Evolutionary conservation across 2,797 vertebrate genomes (phyloP), one percentile per base, ranked within the genome.

Genomic region (Philypnodon macrostomus): DNA sequence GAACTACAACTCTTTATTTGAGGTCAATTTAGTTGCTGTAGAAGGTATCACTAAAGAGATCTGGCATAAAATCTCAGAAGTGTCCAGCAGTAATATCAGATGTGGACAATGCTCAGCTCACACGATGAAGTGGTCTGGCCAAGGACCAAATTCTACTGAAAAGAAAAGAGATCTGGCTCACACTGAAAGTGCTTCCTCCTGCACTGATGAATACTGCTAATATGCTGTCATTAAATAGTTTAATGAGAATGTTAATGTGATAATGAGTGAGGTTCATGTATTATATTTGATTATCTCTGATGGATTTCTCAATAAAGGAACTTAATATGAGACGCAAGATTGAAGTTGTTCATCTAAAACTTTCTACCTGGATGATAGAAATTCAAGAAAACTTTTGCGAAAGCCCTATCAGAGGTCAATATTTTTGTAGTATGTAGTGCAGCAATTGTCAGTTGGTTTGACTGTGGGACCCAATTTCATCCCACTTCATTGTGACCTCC

Each of bases 271-370:
- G n/a, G 16, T 8, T 18, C 14, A 6, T 18, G 15, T 27, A 18
- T 44, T 42, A 17, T 17, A 44, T 44, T 30, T 31, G 15, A 44
- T 18, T 30, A 44, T 30, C 16, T 30, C 16, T 30, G 41, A 44
- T 44, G 41, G 27, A 44, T 17, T 44, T 44, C 15, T n/a, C 26
- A 18, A 30, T 30, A 30, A 44, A 31, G 41, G 31, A 30, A 30
- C 15, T 44, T 18, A 44, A 44, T 44, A 18, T 30, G 26, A 44
- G 15, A 4, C 2, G 2, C 11, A 16, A 18, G 41, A 44, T n/a
- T 12, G 11, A 44, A 44, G 15, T 18, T 4, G 4, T 7, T 7
- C 7, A 12, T 6, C 37, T 15, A 26, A 26, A 41, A 41, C 38
- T 41, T 30, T 30, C 41, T 31, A 44, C 26, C 26, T 44, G 41